These are phyloP conservation scores for Archilochus colubris DNA, from an alignment of 2,113 vertebrate species.

Conservation along the genomic window DNA sequence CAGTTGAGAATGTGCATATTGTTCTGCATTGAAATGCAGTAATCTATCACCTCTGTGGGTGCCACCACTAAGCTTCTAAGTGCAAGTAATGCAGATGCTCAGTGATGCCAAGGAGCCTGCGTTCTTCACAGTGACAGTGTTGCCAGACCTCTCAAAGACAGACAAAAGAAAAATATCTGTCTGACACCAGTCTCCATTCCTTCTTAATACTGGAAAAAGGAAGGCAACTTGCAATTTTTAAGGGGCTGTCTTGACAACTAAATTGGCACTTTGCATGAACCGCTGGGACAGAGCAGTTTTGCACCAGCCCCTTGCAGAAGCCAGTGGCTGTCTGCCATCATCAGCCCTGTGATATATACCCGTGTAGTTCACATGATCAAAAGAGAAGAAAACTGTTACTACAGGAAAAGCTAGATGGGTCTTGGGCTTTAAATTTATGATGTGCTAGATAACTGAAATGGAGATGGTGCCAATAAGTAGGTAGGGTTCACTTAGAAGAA, in stretches of 20 bases:
- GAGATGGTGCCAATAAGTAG: conserved; percentile 15
- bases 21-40: neutral
- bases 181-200: neutral
- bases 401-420: conserved; percentile 40
- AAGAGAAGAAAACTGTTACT: neutral
- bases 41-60: neutral
- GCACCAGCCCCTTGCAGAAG: neutral
- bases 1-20: neutral
- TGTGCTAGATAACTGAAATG: neutral
- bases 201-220: neutral
- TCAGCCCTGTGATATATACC: neutral
- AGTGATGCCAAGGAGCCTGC: neutral
- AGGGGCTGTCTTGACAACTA: neutral
- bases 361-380: neutral
- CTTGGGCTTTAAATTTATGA: conserved; percentile 31
- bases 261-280: neutral
- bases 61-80: neutral
- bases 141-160: neutral
- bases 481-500: conserved; percentile 3
- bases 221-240: neutral
- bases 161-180: neutral
- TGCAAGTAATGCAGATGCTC: neutral
- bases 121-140: neutral
- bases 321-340: neutral
- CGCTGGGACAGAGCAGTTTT: neutral